Base-by-base conservation (phyloP, 1,140 invertebrate species). In the Hyposmocoma kahamanoa region DNA sequence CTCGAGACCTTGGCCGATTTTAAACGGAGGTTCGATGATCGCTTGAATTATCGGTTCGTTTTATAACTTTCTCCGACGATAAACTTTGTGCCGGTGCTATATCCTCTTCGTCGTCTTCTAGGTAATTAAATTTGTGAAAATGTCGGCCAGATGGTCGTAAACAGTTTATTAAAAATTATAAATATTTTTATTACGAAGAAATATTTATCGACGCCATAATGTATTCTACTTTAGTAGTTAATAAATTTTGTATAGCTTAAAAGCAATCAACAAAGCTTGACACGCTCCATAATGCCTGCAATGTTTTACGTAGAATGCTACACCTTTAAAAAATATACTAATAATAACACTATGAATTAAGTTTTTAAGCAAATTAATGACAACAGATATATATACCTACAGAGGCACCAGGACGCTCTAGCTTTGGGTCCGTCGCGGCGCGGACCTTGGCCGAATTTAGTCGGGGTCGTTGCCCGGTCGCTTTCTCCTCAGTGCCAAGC, bases 381-480 rank as follows among this genome's bases (percentile, higher is more conserved):
- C n/a, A n/a, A n/a, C n/a, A n/a, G n/a, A n/a, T n/a, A n/a, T n/a
- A n/a, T n/a, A n/a, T n/a, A n/a, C n/a, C n/a, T n/a, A n/a, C n/a
- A n/a, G n/a, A n/a, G 17, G 24, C 22, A 36, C 21, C 11, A 6
- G 24, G 41, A 53, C 50, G 47, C 47, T 38, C 39, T 51, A 54
- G 54, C 44, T 41, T 56, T 51, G 54, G 41, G 56, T 42, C 38
- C 49, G 53, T 62, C 56, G 53, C 66, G 53, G 26, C 59, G 60
- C 53, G 75, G 78, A 84, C 76, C 78, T 84, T 84, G 78, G 78
- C 78, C 78, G 76, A 82, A 79, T 82, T 82, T 70, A 70, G 61
- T 49, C 55, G 65, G 63, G 70, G 69, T 74, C 70, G 67, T 57
- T 47, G 71, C 61, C 62, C 67, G 24, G 60, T 70, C 65, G 80